These are phyloP conservation scores for Pseudocheirus occidentalis DNA, from an alignment of 2,797 vertebrate genomes.

Conservation along the genomic window DNA sequence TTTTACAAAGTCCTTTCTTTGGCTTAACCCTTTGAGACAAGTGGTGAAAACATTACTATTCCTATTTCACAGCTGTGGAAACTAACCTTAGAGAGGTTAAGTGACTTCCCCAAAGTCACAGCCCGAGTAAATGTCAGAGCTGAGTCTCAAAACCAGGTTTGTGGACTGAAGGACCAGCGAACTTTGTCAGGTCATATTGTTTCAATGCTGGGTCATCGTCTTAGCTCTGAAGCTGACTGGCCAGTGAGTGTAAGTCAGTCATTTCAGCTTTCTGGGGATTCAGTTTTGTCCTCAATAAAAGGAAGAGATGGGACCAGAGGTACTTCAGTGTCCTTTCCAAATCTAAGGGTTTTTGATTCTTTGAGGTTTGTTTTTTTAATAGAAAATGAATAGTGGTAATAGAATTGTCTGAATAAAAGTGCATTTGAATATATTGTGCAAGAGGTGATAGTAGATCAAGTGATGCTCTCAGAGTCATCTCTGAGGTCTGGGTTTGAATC, in stretches of 20 bases:
- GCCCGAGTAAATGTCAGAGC: neutral
- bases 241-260: neutral
- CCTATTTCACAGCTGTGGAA: neutral
- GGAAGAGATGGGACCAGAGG: neutral
- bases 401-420: neutral
- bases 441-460: neutral
- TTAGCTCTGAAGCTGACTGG: neutral
- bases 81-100: neutral
- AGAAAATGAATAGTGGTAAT: neutral
- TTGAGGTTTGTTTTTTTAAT: neutral
- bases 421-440: neutral
- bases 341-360: neutral
- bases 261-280: neutral
- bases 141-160: neutral
- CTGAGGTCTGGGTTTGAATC: no score
- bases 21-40: neutral
- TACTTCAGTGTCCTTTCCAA: neutral
- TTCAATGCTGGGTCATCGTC: neutral
- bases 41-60: neutral
- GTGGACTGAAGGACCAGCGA: neutral
- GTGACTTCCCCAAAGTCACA: neutral
- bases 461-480: neutral
- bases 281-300: neutral
- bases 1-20: neutral
- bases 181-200: neutral